Base-by-base conservation (phyloP, 2,797 vertebrate species). In the Phylloscopus collybita region DNA sequence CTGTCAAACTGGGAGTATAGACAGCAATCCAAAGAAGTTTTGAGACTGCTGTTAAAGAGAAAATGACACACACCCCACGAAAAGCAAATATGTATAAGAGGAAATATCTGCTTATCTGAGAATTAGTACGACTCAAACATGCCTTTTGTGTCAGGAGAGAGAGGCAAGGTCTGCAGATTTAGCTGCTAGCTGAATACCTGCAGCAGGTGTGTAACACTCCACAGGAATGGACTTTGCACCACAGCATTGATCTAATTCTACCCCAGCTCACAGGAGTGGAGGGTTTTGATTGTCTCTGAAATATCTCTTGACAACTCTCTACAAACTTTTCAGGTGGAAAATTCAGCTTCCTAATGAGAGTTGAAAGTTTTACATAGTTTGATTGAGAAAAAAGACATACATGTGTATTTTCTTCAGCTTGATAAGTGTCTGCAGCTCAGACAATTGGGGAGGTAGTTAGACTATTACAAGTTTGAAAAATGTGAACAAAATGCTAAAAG, bases 51-150 rank as follows among this genome's bases (percentile, higher is more conserved):
- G 16, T 32, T 86, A 16, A 2, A 49, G 42, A 88, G 23, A 78
- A 92, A 95, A 96, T 16, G 53, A 50, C 60, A 50, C 64, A n/a
- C 0, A 0, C 34, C 78, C 70, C 62, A 65, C 8, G 25, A 32
- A 91, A 88, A 86, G 67, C 38, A 94, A 92, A 90, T 53, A 94
- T 1, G 4, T 44, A 0, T 40, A 82, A 88, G 50, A 85, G 56
- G 80, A 88, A 95, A 90, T 86, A 67, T 5, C 78, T 47, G 38
- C 70, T 92, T 96, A 92, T 92, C 92, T 64, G 67, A 69, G 42
- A 72, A 70, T 60, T 70, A 75, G 21, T 18, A 18, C 60, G 91
- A 54, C 27, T 79, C 88, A 94, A 95, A 93, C 67, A 92, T 76
- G 40, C 64, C 64, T 86, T 85, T 32, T 78, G 73, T 3, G 5